Percentiles rank a stretch among this genome's conserved stretches.
Conservation (phyloP, 2,113 vertebrate species). For the Thalassarche chlororhynchos region DNA sequence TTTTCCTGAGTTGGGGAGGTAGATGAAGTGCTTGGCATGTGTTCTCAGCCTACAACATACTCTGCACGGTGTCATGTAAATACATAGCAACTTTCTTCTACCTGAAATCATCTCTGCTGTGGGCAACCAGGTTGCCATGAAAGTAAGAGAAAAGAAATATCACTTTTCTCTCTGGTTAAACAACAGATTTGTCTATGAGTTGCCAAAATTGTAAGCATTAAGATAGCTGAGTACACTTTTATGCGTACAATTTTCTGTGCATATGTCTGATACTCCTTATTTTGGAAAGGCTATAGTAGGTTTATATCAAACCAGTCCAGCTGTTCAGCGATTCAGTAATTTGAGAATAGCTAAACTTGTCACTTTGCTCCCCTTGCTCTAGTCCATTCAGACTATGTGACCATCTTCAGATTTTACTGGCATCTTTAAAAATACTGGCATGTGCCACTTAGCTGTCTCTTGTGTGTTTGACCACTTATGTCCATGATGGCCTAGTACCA, state of each 20-base stretch:
- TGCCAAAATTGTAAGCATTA: background rate
- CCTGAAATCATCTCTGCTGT: background rate
- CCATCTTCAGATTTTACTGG: background rate
- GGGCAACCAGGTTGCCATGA: background rate
- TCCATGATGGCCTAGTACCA: background rate
- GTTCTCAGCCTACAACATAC: background rate
- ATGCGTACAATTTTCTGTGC: background rate
- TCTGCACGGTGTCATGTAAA: background rate
- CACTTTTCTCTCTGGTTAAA: background rate
- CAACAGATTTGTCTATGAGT: constrained; percentile 13
- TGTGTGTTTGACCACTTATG: background rate
- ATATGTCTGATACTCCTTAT: constrained; percentile 27
- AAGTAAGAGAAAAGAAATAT: background rate
- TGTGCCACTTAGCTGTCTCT: background rate
- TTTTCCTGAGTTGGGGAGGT: background rate
- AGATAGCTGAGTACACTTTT: background rate
- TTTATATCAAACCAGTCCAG: constrained; percentile 16
- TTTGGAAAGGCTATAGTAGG: constrained; percentile 7
- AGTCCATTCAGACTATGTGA: background rate
- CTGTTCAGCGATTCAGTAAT: constrained; percentile 13
- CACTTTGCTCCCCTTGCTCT: background rate
- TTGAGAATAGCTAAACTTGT: background rate
- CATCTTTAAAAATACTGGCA: background rate
- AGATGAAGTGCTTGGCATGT: background rate
- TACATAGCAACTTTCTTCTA: background rate